These are phyloP conservation scores for Ctenicera cuprea DNA, from an alignment of 2,888 invertebrate genomes.

Conservation along the genomic window DNA sequence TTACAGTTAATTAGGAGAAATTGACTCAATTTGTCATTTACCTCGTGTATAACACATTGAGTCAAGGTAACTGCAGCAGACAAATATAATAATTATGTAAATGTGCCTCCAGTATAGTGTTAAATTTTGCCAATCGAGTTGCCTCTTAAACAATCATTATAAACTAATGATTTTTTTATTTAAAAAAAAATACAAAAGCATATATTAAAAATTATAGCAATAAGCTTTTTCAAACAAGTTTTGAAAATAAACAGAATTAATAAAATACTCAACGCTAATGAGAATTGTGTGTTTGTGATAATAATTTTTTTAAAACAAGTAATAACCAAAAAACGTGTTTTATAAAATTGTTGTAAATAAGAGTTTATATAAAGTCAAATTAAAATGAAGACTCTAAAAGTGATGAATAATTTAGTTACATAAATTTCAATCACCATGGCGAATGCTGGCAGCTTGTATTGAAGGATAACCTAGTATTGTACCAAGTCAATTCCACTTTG, in stretches of 20 bases:
- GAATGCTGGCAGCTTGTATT: conserved; percentile 8
- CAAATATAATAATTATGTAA: too few relatives aligned
- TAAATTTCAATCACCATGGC: conserved; percentile 3
- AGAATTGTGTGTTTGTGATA: conserved; percentile 9
- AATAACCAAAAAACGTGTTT: conserved; percentile 9
- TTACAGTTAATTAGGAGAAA: neutral
- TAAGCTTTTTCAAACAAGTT: too few relatives aligned
- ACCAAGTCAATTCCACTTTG: conserved; percentile 18
- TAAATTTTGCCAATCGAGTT: conserved; percentile 1
- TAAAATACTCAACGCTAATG: neutral
- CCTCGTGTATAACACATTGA: neutral
- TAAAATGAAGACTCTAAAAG: conserved; percentile 4
- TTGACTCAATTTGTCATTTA: neutral
- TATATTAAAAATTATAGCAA: too few relatives aligned
- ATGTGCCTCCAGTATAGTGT: too few relatives aligned
- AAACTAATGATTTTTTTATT: neutral
- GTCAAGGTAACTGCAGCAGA: neutral
- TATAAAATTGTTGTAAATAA: neutral
- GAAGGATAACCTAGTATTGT: conserved; percentile 1
- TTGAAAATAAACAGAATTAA: neutral
- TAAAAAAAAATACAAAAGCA: too few relatives aligned
- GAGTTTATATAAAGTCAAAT: neutral
- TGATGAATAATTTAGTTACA: neutral
- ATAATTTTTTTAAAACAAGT: conserved; percentile 5
- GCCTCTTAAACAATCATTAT: neutral